phyloP scores from a whole-genome alignment of 2,888 invertebrate species.

The Phorcus lineatus region DNA sequence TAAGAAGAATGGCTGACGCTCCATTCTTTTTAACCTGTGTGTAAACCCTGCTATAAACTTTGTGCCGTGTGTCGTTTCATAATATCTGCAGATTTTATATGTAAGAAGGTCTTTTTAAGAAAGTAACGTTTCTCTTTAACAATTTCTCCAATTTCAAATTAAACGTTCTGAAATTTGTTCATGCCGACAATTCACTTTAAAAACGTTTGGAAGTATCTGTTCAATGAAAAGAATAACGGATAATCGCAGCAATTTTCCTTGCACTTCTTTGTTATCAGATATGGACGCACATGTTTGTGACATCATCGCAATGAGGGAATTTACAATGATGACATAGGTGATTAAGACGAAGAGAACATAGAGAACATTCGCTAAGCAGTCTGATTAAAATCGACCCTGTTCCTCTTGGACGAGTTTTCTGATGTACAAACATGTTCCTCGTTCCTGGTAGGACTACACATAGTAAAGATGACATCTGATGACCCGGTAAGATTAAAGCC shows the following conservation, averaged over 20 bases:
- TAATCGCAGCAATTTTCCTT: constrained; percentile 56
- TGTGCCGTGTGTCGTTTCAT: constrained; percentile 14
- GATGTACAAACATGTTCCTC: too few relatives aligned
- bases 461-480: too few relatives aligned
- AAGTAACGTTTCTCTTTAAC: constrained; percentile 50
- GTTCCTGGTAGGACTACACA: too few relatives aligned
- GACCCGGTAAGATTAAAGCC: too few relatives aligned
- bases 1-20: too few relatives aligned
- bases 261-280: constrained; percentile 53
- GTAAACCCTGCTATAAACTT: too few relatives aligned
- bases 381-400: too few relatives aligned
- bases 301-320: constrained; percentile 67
- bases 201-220: background rate
- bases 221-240: constrained; percentile 57
- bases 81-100: constrained; percentile 38
- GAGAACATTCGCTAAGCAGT: constrained; percentile 54
- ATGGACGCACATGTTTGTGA: constrained; percentile 61
- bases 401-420: too few relatives aligned
- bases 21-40: too few relatives aligned
- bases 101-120: constrained; percentile 51
- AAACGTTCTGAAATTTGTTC: constrained; percentile 44
- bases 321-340: constrained; percentile 60
- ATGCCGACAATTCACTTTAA: constrained; percentile 33
- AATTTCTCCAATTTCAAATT: constrained; percentile 45
- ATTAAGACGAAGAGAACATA: constrained; percentile 55